phyloP scores from a whole-genome alignment of 2,797 vertebrate genomes.

The Melopsittacus undulatus region DNA sequence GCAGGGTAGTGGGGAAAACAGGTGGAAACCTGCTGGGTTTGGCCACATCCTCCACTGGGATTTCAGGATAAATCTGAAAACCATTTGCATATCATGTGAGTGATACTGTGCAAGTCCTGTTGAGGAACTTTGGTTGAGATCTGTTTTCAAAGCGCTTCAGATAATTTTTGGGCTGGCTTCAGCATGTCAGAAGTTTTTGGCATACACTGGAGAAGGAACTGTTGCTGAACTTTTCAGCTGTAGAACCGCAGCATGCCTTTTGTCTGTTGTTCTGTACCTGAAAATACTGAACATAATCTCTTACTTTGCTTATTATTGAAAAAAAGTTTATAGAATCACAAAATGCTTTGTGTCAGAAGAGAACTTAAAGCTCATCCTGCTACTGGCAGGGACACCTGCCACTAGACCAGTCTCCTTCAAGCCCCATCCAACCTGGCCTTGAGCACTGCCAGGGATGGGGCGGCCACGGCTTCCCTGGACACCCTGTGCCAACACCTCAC shows the following conservation, averaged over 20 bases:
- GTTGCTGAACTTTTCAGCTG: background rate
- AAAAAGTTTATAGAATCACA: background rate
- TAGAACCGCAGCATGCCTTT: fast-evolving
- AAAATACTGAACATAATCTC: background rate
- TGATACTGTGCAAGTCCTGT: fast-evolving
- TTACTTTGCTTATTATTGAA: background rate
- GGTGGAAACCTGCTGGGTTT: fast-evolving
- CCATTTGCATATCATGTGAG: fast-evolving
- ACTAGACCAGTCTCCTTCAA: background rate
- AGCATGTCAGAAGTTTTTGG: background rate
- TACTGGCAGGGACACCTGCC: background rate
- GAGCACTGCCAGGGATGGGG: background rate
- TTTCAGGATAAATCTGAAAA: background rate
- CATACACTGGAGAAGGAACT: background rate
- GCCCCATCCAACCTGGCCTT: background rate
- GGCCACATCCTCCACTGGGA: background rate
- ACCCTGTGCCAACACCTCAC: background rate
- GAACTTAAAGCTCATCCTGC: background rate
- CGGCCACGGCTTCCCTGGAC: background rate
- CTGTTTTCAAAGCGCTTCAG: background rate
- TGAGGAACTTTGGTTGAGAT: background rate
- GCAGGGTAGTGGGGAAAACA: background rate
- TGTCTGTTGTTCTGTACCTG: background rate
- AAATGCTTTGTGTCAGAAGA: background rate
- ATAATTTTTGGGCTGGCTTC: background rate